Base-by-base conservation (phyloP, 2,888 invertebrate species). In the Dynastes maya region DNA sequence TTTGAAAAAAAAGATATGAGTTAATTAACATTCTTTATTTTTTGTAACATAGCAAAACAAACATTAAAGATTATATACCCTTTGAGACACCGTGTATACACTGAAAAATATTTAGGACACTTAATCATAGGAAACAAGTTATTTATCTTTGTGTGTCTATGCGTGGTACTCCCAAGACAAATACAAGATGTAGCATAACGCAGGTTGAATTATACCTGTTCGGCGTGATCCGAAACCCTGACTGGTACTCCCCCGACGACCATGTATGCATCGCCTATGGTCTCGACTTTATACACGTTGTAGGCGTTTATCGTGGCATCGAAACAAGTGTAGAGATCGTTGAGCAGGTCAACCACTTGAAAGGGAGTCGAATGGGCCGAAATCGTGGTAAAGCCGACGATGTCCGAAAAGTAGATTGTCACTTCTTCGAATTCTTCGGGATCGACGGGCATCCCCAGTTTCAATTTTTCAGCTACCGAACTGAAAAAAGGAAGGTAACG, bases 201-300 rank as follows among this genome's bases (percentile, higher is more conserved):
- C 13, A 6, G 0, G 0, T 63, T 63, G 11, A 32, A 29, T 65
- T 79, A 83, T 83, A 88, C 88, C 84, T 89, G 89, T 85, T 95
- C 95, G 0, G 97, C 97, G 89, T 96, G 95, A 89, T 95, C 95
- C 16, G 92, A 91, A 85, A 94, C 92, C 84, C 95, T 92, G 55
- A 93, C 92, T 0, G 96, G 96, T 84, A 96, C 90, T 27, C 97
- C 97, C 77, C 95, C 95, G n/a, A 96, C 97, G 32, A 97, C 97
- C 97, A 97, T 97, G 89, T 96, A 96, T 1, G 97, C 97, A 89
- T 97, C 97, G 11, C 97, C 98, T 84, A 98, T 98, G 0, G 97
- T 98, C 89, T 98, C 97, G 84, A 97, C 97, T 92, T 97, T 97
- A 88, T 97, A 96, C 4, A 97, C 96, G 86, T 94, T 93, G 88